Base-by-base conservation (phyloP, 2,113 vertebrate genomes). In the Cebus imitator region DNA sequence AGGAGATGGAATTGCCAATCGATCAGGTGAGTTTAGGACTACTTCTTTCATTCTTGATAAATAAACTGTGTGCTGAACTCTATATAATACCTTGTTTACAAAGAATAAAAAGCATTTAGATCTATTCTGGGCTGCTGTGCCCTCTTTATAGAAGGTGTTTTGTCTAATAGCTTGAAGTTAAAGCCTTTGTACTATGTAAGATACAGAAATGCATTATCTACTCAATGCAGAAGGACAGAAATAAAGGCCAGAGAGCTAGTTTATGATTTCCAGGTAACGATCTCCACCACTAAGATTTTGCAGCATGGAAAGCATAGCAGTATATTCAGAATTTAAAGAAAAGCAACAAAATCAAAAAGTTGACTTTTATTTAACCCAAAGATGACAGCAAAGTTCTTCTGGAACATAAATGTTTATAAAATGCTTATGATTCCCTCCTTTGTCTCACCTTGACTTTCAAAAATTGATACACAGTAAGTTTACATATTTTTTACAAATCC, bases 31-130 rank as follows among this genome's bases (percentile, higher is more conserved):
- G 9, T 88, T 88, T 91, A 76, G 45, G 27, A 72, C 30, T 82
- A 6, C 58, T 90, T 76, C 37, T 75, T 90, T 92, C 91, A 89
- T 80, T 95, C 61, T 90, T 88, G 43, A 95, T 91, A 92, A 95
- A 81, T 82, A 37, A 87, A 88, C 18, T 64, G 4, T 94, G 6
- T 80, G 45, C 23, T 91, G 85, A 92, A 94, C 32, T 87, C 37
- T 75, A 37, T 61, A 50, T 96, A 93, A 80, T 90, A 88, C 17
- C 13, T 43, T 88, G 3, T 87, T 87, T 58, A 94, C 17, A 91
- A 94, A 87, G 78, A 88, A 32, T 30, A 73, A 64, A 89, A 94
- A 93, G 30, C 32, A 89, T 76, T 88, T 90, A 88, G 30, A 93
- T 25, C 17, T 90, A 2, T 89, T 83, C 61, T 90, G 61, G 8